A percentile compares a stretch with the other conserved stretches of the same genome.
Conservation (phyloP, 2,113 vertebrate species). For the Zosterops pallidus region DNA sequence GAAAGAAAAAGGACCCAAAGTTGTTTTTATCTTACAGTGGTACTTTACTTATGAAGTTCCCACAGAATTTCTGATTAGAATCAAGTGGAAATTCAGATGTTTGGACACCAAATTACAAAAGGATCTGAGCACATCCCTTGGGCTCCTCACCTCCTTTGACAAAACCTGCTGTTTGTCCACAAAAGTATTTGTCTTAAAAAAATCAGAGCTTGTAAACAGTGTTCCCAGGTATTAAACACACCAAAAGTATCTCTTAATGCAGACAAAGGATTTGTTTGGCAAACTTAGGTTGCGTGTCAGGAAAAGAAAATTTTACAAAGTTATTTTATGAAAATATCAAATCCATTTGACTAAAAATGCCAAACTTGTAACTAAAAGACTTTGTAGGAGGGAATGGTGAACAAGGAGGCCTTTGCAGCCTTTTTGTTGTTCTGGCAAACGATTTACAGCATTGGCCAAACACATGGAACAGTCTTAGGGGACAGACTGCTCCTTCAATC, state of each 20-base stretch:
- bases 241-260: background rate
- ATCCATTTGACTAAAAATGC: background rate
- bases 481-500: conserved; percentile 8
- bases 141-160: background rate
- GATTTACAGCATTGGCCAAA: conserved; percentile 21
- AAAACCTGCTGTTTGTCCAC: background rate
- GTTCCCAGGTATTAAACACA: background rate
- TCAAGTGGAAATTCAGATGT: background rate
- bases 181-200: background rate
- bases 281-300: background rate
- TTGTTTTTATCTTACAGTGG: accelerated
- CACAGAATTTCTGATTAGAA: background rate
- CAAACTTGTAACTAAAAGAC: background rate
- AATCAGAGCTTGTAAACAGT: background rate
- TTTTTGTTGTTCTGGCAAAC: conserved; percentile 19
- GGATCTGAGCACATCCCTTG: background rate
- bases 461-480: background rate
- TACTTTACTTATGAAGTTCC: background rate
- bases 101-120: background rate
- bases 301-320: background rate
- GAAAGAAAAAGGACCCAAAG: background rate
- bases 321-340: background rate
- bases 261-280: background rate
- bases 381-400: background rate
- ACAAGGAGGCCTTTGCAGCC: background rate